Conservation (phyloP, 1,140 invertebrate genomes). For the Elymnias hypermnestra region DNA sequence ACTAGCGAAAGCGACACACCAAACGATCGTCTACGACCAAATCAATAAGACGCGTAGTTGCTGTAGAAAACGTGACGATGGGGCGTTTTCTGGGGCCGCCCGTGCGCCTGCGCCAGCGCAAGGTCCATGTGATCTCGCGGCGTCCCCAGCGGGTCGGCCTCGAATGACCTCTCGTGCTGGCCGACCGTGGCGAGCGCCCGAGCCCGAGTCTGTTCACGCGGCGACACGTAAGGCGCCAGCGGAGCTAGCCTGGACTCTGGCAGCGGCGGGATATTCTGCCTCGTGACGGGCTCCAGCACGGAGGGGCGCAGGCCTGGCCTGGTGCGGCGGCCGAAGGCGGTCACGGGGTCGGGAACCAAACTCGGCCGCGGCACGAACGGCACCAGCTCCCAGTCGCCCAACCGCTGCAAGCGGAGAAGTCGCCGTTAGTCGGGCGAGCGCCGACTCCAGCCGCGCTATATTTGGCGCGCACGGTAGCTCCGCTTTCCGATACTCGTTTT, state of each 20-base stretch:
- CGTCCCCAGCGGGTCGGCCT: slow-evolving; percentile 75
- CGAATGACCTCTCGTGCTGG: slow-evolving; percentile 74
- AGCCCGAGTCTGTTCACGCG: slow-evolving; percentile 78
- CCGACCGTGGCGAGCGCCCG: slow-evolving; percentile 77
- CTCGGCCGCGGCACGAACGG: slow-evolving; percentile 88
- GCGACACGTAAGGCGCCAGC: slow-evolving; percentile 79
- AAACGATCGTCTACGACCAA: slow-evolving; percentile 23
- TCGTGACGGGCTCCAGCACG: slow-evolving; percentile 63
- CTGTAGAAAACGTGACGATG: slow-evolving; percentile 74
- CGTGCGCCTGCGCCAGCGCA: slow-evolving; percentile 77
- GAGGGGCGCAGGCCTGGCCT: slow-evolving; percentile 53
- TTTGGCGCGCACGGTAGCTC: slow-evolving; percentile 68
- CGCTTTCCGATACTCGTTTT: slow-evolving; percentile 58
- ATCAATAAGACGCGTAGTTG: slow-evolving; percentile 70
- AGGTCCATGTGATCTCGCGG: slow-evolving; percentile 79
- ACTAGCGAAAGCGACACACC: slow-evolving; percentile 67
- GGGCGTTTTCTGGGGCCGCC: slow-evolving; percentile 61
- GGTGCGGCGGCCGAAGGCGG: slow-evolving; percentile 83
- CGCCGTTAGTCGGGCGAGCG: slow-evolving; percentile 63
- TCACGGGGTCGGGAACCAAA: slow-evolving; percentile 86
- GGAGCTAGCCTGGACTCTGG: slow-evolving; percentile 76
- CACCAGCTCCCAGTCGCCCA: slow-evolving; percentile 89
- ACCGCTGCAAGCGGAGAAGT: slow-evolving; percentile 82
- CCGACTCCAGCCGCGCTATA: slow-evolving; percentile 70
- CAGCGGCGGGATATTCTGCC: slow-evolving; percentile 76